Percentiles rank a stretch among this genome's conserved stretches.
phyloP scores from a whole-genome alignment of 1,140 invertebrate genomes.

The Drosophila sechellia region DNA sequence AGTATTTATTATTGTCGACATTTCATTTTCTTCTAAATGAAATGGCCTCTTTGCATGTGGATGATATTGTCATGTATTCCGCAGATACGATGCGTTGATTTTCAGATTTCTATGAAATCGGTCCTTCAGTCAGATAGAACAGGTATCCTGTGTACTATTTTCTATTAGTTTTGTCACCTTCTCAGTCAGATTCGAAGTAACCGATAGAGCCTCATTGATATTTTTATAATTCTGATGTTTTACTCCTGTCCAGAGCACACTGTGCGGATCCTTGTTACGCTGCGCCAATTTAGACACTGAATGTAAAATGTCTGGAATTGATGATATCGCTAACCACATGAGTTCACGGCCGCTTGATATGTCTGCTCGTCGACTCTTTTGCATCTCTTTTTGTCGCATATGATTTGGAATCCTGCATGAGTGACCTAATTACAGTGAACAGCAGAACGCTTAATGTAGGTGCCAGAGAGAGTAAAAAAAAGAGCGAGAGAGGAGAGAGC shows the following conservation, averaged over 20 bases:
- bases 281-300: conserved; percentile 2
- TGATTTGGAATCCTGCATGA: not conserved
- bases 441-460: no score
- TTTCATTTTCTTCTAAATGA: not conserved
- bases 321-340: conserved; percentile 2
- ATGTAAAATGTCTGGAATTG: conserved; percentile 8
- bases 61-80: not conserved
- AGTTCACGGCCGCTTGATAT: not conserved
- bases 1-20: not conserved
- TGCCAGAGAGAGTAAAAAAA: no score
- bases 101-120: conserved; percentile 10
- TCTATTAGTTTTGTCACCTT: not conserved
- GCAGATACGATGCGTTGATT: conserved; percentile 7
- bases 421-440: no score
- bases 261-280: conserved; percentile 2
- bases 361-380: not conserved
- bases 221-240: not conserved
- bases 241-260: conserved; percentile 8
- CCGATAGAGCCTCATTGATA: not conserved
- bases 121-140: not conserved
- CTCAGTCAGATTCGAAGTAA: conserved; percentile 17
- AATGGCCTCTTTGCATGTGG: not conserved
- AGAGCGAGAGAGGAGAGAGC: no score
- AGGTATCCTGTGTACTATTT: not conserved
- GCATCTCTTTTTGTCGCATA: conserved; percentile 2